Evolutionary conservation across 2,797 vertebrate genomes (phyloP).

Genomic region (Remorina albescens): DNA sequence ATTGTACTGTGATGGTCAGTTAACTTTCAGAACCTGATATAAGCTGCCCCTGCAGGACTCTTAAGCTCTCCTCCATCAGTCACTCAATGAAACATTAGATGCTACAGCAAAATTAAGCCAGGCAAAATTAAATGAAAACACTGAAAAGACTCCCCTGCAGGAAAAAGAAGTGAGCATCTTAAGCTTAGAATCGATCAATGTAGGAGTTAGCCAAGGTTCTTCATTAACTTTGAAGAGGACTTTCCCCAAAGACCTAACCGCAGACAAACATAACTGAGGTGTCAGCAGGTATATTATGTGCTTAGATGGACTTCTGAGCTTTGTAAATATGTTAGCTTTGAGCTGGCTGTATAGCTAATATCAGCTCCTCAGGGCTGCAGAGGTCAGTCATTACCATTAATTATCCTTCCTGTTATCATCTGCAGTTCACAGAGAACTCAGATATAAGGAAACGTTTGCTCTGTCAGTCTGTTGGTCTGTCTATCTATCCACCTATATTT

Average conservation of each 20-base stretch:
- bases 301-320: constrained; percentile 75
- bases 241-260: constrained; percentile 66
- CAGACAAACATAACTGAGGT: constrained; percentile 75
- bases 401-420: constrained; percentile 53
- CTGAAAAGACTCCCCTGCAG: constrained; percentile 57
- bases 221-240: constrained; percentile 79
- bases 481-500: neutral
- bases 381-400: constrained; percentile 67
- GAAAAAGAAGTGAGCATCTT: constrained; percentile 61
- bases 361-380: constrained; percentile 55
- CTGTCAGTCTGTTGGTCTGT: constrained; percentile 3
- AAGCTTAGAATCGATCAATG: constrained; percentile 73
- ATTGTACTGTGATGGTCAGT: constrained; percentile 47
- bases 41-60: constrained; percentile 60
- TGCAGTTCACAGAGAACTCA: constrained; percentile 32
- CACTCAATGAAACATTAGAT: constrained; percentile 70
- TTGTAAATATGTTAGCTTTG: constrained; percentile 74
- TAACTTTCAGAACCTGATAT: constrained; percentile 49
- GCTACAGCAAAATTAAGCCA: constrained; percentile 72
- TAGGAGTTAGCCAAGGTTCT: constrained; percentile 65
- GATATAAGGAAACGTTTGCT: constrained; percentile 21
- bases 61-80: constrained; percentile 55
- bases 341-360: constrained; percentile 63
- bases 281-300: constrained; percentile 80
- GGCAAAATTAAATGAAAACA: constrained; percentile 76